These are phyloP conservation scores for Phenganax marumi DNA, from an alignment of 92 coral and sea anemone genomes.

Conservation along the genomic window DNA sequence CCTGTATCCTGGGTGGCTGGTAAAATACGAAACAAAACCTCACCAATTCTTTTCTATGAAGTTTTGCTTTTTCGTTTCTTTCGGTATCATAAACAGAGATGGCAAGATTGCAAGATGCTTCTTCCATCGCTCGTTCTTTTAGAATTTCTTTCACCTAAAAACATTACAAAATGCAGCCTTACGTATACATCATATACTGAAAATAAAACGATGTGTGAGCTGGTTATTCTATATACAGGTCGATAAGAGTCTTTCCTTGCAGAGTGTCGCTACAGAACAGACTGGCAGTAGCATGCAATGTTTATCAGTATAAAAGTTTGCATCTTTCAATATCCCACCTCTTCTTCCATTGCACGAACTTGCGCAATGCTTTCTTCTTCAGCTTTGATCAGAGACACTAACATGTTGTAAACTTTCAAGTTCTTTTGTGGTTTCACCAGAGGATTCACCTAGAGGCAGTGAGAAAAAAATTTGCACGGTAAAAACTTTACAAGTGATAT, in stretches of 20 bases:
- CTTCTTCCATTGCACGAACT: constrained; percentile 92
- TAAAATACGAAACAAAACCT: not conserved
- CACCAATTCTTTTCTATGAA: constrained; percentile 90
- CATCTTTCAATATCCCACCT: constrained; percentile 52
- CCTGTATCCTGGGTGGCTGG: not conserved
- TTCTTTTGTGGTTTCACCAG: constrained; percentile 85
- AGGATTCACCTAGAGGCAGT: constrained; percentile 79
- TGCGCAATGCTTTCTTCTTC: constrained; percentile 86
- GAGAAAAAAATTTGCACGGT: not conserved
- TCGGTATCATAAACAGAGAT: constrained; percentile 98
- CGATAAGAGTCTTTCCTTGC: too few species aligned
- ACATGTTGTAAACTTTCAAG: constrained; percentile 78
- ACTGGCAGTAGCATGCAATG: too few species aligned
- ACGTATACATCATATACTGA: too few species aligned
- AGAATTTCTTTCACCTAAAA: constrained; percentile 83
- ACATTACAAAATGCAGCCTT: not conserved
- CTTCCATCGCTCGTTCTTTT: constrained; percentile 91
- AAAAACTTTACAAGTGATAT: not conserved
- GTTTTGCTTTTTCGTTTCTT: constrained; percentile 91
- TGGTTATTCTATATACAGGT: not conserved
- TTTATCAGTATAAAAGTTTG: too few species aligned
- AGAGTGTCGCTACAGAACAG: too few species aligned
- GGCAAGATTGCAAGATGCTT: constrained; percentile 76
- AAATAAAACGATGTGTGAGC: not conserved
- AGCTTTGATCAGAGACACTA: constrained; percentile 82